Conservation (phyloP, 2,113 vertebrate genomes). For the Heterocephalus glaber region DNA sequence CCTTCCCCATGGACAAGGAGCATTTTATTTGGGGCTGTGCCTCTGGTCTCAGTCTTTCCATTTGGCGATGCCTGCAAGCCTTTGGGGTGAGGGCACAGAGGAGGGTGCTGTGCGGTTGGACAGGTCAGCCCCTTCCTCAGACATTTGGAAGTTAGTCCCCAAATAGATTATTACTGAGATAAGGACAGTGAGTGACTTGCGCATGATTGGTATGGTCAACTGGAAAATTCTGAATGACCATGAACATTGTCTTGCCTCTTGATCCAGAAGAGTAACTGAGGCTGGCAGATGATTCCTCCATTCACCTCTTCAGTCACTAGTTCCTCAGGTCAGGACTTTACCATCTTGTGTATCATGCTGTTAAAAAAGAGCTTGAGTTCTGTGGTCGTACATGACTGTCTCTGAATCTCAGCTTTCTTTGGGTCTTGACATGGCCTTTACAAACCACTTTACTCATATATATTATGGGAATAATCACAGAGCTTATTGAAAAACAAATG, state of each 20-base stretch:
- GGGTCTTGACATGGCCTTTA: neutral
- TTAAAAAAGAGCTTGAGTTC: neutral
- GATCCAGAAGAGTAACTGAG: neutral
- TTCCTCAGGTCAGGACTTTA: neutral
- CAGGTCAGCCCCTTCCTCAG: neutral
- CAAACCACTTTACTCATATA: neutral
- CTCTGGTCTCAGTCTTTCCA: neutral
- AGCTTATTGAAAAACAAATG: neutral
- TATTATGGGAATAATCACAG: neutral
- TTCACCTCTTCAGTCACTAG: neutral
- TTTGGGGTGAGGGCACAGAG: neutral
- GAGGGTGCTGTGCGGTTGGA: neutral
- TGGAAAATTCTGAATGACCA: neutral
- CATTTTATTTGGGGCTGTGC: neutral
- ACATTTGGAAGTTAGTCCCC: neutral
- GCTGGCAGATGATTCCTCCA: neutral
- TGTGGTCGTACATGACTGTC: neutral
- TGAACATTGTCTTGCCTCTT: neutral
- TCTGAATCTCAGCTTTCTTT: neutral
- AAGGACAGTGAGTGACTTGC: neutral
- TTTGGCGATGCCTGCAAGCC: neutral
- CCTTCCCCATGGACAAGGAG: neutral
- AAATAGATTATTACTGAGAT: neutral
- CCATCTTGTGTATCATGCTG: neutral
- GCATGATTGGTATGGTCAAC: neutral